phyloP scores from a whole-genome alignment of 2,888 invertebrate species.

The Melangyna quadrimaculata region DNA sequence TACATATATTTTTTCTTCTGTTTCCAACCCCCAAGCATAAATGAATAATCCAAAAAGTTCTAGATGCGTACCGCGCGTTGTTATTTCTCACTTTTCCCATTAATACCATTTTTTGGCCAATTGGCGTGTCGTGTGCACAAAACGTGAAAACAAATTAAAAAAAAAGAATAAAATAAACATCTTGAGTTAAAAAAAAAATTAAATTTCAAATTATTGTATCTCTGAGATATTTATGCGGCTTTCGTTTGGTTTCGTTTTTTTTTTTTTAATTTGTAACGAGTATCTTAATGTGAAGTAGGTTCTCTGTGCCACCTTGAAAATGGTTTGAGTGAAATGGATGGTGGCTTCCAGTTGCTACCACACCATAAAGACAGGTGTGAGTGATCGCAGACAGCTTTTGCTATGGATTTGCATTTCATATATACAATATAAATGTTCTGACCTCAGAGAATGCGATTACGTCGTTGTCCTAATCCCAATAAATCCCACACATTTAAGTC shows the following conservation, averaged over 20 bases:
- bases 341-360: not conserved
- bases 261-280: constrained; percentile 9
- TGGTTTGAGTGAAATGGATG: not conserved
- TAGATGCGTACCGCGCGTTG: constrained; percentile 47
- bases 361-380: constrained; percentile 50
- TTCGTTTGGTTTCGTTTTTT: constrained; percentile 31
- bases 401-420: constrained; percentile 47
- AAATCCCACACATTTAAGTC: constrained; percentile 31
- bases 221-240: constrained; percentile 62
- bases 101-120: constrained; percentile 53
- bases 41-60: constrained; percentile 47
- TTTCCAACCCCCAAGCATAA: not conserved
- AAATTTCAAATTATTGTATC: constrained; percentile 51
- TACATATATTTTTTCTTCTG: not conserved
- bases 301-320: constrained; percentile 36
- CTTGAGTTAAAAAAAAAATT: constrained; percentile 10
- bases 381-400: constrained; percentile 39
- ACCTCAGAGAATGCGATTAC: constrained; percentile 35
- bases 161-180: not conserved
- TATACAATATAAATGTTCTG: not conserved
- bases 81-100: constrained; percentile 55
- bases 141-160: constrained; percentile 55
- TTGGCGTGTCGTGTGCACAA: constrained; percentile 71
- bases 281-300: not conserved
- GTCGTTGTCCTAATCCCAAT: constrained; percentile 13